Conservation (phyloP, 2,888 invertebrate genomes). For the Syrista parreyssii region DNA sequence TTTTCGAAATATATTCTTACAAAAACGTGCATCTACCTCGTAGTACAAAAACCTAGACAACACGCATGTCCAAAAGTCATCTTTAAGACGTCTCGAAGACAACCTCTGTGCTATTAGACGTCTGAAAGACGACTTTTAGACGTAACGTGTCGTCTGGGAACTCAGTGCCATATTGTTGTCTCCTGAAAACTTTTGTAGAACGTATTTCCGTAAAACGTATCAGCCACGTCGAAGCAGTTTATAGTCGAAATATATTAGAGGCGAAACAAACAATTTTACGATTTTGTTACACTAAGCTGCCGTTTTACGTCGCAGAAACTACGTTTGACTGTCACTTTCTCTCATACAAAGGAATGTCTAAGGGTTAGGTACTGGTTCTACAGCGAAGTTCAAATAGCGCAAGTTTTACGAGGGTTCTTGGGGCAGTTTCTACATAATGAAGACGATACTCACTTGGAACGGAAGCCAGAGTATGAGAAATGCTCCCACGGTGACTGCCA, state of each 20-base stretch:
- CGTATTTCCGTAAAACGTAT: neutral
- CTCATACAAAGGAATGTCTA: neutral
- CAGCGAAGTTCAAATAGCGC: neutral
- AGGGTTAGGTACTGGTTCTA: neutral
- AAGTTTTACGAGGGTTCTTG: neutral
- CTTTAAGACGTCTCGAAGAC: too few species aligned
- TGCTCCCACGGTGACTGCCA: conserved; percentile 73
- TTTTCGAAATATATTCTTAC: neutral
- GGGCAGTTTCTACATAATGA: neutral
- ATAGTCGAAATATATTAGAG: too few species aligned
- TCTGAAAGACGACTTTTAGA: too few species aligned
- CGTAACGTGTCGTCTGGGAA: too few species aligned
- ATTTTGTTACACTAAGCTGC: neutral
- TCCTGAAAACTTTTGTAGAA: neutral
- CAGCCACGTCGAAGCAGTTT: neutral
- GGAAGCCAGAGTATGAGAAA: conserved; percentile 74
- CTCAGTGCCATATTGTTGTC: neutral
- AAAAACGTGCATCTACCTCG: neutral
- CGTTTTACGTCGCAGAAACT: neutral
- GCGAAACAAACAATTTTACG: neutral
- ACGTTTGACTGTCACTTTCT: neutral
- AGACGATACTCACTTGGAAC: conserved; percentile 67
- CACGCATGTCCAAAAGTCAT: too few species aligned
- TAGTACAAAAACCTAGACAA: neutral
- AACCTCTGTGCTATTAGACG: too few species aligned